Evolutionary conservation across 2,888 invertebrate genomes (phyloP).

Genomic region (Chromoteleia sp.): DNA sequence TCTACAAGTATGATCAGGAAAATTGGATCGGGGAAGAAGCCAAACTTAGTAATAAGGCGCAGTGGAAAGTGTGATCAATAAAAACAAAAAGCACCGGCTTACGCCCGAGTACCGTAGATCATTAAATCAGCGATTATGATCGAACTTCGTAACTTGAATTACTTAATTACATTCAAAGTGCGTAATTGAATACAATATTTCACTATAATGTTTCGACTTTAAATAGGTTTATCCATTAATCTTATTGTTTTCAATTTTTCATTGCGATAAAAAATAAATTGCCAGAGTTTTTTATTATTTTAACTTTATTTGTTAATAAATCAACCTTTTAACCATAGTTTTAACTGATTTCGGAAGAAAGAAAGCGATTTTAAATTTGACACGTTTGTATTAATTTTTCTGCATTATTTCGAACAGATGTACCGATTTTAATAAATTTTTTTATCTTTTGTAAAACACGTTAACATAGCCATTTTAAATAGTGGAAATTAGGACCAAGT

Average conservation of each 20-base stretch:
- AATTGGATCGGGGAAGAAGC: slow-evolving; percentile 52
- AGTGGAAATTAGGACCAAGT: too few relatives aligned
- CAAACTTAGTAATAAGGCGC: slow-evolving; percentile 59
- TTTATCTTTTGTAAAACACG: too few relatives aligned
- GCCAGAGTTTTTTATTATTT: too few relatives aligned
- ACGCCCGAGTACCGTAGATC: slow-evolving; percentile 32
- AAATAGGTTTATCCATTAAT: slow-evolving; percentile 24
- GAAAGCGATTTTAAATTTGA: too few relatives aligned
- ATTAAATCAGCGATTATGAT: slow-evolving; percentile 60
- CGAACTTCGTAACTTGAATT: slow-evolving; percentile 50
- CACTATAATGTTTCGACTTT: slow-evolving; percentile 15
- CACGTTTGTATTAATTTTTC: too few relatives aligned
- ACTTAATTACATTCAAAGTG: slow-evolving; percentile 49
- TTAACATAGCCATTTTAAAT: too few relatives aligned
- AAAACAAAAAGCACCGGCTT: slow-evolving; percentile 52
- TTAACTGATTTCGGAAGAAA: too few relatives aligned
- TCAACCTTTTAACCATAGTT: too few relatives aligned
- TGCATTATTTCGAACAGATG: too few relatives aligned
- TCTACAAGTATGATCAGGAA: slow-evolving; percentile 59
- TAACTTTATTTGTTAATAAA: too few relatives aligned
- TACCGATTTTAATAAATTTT: too few relatives aligned
- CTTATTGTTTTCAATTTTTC: slow-evolving; percentile 27
- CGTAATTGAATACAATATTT: slow-evolving; percentile 52
- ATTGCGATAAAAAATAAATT: too few relatives aligned
- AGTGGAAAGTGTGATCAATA: slow-evolving; percentile 57